Base-by-base conservation (phyloP, 2,113 vertebrate species). In the Carassius carassius region DNA sequence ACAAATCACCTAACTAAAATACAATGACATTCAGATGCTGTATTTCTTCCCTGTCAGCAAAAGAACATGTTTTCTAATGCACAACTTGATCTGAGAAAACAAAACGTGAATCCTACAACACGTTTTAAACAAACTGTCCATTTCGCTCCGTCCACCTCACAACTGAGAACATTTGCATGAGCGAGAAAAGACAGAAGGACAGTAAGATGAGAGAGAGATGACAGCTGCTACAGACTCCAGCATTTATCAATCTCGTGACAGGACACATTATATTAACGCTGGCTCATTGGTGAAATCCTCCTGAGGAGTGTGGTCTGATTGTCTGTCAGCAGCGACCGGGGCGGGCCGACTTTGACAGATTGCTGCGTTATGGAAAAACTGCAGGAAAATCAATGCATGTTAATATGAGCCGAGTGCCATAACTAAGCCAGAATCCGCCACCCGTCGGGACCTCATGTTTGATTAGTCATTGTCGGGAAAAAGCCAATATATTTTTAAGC, bases 261-360 rank as follows among this genome's bases (percentile, higher is more conserved):
- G 78, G 81, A 82, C 21, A 13, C 75, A 84, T 88, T 84, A 85
- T 79, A 76, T 84, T 79, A 88, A 67, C 69, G 49, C 79, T 35
- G 88, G 75, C 81, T 86, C 85, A 82, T 79, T 83, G 83, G 78
- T 70, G n/a, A 86, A 86, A 85, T 87, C 62, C 84, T 82, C 86
- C 84, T 13, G 80, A 86, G 86, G 84, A 73, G 63, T 85, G 82
- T 49, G 25, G 54, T 16, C 29, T 88, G 88, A 90, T 86, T 85
- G 84, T 84, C 51, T 89, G 88, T 89, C 86, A 89, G 86, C 58
- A 1, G 29, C 13, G 7, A 62, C 62, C 44, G 41, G n/a, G 60
- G 78, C 14, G 54, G 25, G 23, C 29, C 21, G 80, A 84, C 85
- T 69, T 69, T 88, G 83, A 85, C 85, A 56, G 84, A 88, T 90